Percentiles rank a stretch among this genome's conserved stretches.
Conservation (phyloP, 2,888 invertebrate species). For the Flabesymbios commensalis region DNA sequence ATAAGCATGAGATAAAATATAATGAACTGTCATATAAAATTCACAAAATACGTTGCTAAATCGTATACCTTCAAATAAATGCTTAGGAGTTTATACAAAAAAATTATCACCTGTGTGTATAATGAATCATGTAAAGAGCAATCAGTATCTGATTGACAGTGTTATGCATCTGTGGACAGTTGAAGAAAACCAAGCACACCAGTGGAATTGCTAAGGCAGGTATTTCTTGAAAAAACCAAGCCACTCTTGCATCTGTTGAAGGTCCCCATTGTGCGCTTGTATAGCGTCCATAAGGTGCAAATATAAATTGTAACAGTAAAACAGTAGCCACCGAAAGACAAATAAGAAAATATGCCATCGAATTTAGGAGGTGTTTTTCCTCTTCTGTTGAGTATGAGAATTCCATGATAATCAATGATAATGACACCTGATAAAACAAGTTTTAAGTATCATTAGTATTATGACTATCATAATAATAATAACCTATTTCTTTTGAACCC, state of each 20-base stretch:
- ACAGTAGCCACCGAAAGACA: too few species aligned
- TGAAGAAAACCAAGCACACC: background rate
- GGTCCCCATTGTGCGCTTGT: background rate
- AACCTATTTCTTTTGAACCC: too few species aligned
- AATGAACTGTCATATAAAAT: background rate
- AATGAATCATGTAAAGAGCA: background rate
- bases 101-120: background rate
- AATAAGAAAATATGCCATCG: too few species aligned
- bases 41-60: background rate
- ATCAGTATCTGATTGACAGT: background rate
- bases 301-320: background rate
- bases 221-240: background rate
- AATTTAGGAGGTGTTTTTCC: too few species aligned
- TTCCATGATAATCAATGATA: too few species aligned
- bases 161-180: background rate
- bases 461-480: too few species aligned
- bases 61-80: background rate
- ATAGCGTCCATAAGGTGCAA: background rate
- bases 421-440: too few species aligned
- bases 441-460: too few species aligned
- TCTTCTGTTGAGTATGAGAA: too few species aligned
- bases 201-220: background rate
- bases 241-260: background rate
- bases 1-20: background rate
- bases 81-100: background rate